Evolutionary conservation across 2,888 invertebrate genomes (phyloP).

Genomic region (Clepsis dumicolana): DNA sequence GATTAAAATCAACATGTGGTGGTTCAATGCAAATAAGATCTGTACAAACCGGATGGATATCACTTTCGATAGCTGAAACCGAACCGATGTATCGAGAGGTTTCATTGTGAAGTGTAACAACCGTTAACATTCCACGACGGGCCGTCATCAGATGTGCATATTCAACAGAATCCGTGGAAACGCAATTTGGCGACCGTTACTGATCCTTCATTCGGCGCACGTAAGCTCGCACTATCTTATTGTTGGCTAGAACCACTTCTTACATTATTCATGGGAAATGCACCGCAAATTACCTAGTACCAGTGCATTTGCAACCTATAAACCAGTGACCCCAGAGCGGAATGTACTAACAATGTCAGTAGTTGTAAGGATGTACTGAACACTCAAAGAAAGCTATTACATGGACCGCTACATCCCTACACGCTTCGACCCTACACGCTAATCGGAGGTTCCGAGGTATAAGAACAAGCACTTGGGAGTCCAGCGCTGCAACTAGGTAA

Average conservation of each 20-base stretch:
- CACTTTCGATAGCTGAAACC: conserved; percentile 65
- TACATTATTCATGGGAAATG: conserved; percentile 69
- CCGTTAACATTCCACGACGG: conserved; percentile 79
- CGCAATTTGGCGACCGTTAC: conserved; percentile 73
- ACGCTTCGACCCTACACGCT: too few species aligned
- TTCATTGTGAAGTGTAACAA: conserved; percentile 73
- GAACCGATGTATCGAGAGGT: conserved; percentile 50
- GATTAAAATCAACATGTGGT: conserved; percentile 53
- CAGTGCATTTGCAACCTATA: conserved; percentile 54
- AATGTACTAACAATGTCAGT: conserved; percentile 52
- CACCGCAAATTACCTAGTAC: conserved; percentile 61
- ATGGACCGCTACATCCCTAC: conserved; percentile 43
- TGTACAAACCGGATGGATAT: conserved; percentile 59
- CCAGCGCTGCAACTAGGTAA: conserved; percentile 16
- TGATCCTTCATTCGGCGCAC: conserved; percentile 67
- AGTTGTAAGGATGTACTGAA: conserved; percentile 49
- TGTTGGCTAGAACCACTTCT: conserved; percentile 54
- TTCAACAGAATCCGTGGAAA: conserved; percentile 75
- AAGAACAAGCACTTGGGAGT: conserved; percentile 20
- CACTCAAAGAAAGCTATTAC: conserved; percentile 44
- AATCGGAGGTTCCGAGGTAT: conserved; percentile 43
- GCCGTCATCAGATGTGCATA: conserved; percentile 78
- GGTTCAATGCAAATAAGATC: conserved; percentile 59
- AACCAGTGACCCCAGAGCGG: conserved; percentile 59
- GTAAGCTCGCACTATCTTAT: conserved; percentile 58